Evolutionary conservation across 1,140 invertebrate species (phyloP), one percentile per base, ranked within the genome.

Genomic region (Drosophila ironensis): DNA sequence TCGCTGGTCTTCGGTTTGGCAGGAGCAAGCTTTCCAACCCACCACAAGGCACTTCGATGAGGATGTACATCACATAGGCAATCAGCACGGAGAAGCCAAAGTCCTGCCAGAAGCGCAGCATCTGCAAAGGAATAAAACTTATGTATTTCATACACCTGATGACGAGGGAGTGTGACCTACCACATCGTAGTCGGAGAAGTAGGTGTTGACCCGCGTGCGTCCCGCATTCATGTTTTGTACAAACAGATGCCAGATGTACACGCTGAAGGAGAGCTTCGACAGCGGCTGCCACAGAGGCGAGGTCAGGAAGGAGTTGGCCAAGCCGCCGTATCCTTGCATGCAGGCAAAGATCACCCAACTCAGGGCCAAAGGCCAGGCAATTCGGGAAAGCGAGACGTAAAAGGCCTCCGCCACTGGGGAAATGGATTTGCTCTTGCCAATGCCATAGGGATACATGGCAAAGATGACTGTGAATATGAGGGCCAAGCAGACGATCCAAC

Each of bases 271-370:
- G 0, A 92, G 59, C 37, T 90, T 86, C 12, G 89, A 88, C 0
- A 91, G 72, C 0, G 92, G 60, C 72, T 92, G 91, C 91, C 91
- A 92, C 20, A 91, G 59, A 3, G 72, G 53, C 17, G 90, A 69
- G 2, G 88, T 89, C 8, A 92, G 40, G 12, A 92, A 89, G 74
- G 88, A 90, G 57, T 92, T 91, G 25, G 92, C 88, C 20, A 90
- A 84, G 54, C 91, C 94, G 71, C 93, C 94, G 77, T 93, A 93
- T 37, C 93, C 93, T 42, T 92, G 91, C 7, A 91, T 88, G 68
- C 94, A 94, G 2, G 93, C 93, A 50, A 94, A 93, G 4, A 95
- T 91, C 3, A 96, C 91, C 94, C 94, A 95, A 1, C 91, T 91
- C 3, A 96, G 30, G 1, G 90, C 91, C 0, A 93, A 4, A 0